Percentiles rank a stretch among this genome's conserved stretches.
Conservation (phyloP, 2,888 invertebrate species). For the Alsophila aescularia region DNA sequence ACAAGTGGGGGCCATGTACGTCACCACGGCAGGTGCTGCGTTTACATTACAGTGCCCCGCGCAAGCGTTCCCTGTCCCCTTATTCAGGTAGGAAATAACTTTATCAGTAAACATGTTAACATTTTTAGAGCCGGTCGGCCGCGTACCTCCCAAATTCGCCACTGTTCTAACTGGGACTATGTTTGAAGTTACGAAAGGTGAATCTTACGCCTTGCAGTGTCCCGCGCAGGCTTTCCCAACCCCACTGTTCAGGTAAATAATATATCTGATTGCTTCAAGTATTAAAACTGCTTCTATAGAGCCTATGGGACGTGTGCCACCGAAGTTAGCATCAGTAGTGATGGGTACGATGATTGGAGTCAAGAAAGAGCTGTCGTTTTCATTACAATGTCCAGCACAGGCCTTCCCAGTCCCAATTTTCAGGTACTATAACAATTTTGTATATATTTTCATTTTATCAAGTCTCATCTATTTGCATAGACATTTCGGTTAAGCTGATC, state of each 20-base stretch:
- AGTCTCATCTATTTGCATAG: too few species aligned
- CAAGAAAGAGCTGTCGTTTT: constrained; percentile 73
- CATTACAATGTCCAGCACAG: constrained; percentile 87
- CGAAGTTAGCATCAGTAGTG: constrained; percentile 87
- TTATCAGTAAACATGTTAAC: constrained; percentile 47
- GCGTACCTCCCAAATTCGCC: constrained; percentile 84
- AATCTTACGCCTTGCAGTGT: constrained; percentile 81
- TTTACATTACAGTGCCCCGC: constrained; percentile 89
- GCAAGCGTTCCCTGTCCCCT: constrained; percentile 85
- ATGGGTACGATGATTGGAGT: constrained; percentile 85
- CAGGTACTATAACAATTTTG: constrained; percentile 71
- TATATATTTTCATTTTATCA: constrained; percentile 10
- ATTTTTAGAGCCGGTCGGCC: constrained; percentile 71
- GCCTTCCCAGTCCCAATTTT: constrained; percentile 87
- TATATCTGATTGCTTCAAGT: constrained; percentile 23
- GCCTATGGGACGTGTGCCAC: constrained; percentile 88
- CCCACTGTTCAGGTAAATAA: constrained; percentile 82
- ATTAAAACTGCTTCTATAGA: constrained; percentile 74
- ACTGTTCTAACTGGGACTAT: constrained; percentile 79
- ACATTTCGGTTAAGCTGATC: not conserved
- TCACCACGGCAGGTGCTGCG: constrained; percentile 72
- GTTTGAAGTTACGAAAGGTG: constrained; percentile 81
- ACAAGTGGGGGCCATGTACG: constrained; percentile 85
- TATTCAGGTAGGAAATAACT: constrained; percentile 71
- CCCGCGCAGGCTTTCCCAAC: constrained; percentile 88